Evolutionary conservation across 1,140 invertebrate genomes (phyloP).

Genomic region (Scaptodrosophila lebanonensis): DNA sequence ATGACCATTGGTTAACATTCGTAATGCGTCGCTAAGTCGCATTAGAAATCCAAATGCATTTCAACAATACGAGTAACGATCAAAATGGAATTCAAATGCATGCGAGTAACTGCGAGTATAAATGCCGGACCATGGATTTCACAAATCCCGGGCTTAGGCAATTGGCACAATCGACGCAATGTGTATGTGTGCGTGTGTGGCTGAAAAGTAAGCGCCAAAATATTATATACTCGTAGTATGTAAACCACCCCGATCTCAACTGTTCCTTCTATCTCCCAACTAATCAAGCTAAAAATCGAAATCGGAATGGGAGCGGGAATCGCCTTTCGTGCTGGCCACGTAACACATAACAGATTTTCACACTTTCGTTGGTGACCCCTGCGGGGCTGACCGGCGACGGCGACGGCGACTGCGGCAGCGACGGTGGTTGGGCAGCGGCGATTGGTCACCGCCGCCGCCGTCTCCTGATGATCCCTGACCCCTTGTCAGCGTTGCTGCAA

Average conservation of each 20-base stretch:
- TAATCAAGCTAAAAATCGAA: too few relatives aligned
- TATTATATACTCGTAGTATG: not conserved
- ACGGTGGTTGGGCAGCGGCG: slow-evolving; percentile 34
- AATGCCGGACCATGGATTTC: slow-evolving; percentile 22
- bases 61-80: slow-evolving; percentile 41
- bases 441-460: slow-evolving; percentile 35
- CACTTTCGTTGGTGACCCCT: slow-evolving; percentile 73
- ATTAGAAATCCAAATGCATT: slow-evolving; percentile 43
- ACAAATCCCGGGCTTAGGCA: slow-evolving; percentile 65
- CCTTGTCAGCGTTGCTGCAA: slow-evolving; percentile 54
- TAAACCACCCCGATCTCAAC: slow-evolving; percentile 19
- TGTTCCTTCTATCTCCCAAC: slow-evolving; percentile 36
- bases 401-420: slow-evolving; percentile 1
- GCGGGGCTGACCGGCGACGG: slow-evolving; percentile 47
- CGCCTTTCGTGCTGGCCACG: too few relatives aligned
- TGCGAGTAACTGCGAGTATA: slow-evolving; percentile 6
- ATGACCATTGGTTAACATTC: slow-evolving; percentile 52
- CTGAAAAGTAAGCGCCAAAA: slow-evolving; percentile 58
- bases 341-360: slow-evolving; percentile 54
- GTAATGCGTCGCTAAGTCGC: slow-evolving; percentile 66
- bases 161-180: slow-evolving; percentile 58
- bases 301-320: too few relatives aligned
- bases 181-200: too few relatives aligned
- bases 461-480: too few relatives aligned
- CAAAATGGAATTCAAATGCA: slow-evolving; percentile 25